Conservation (phyloP, 2,797 vertebrate species). For the Oreonectes daqikongensis region DNA sequence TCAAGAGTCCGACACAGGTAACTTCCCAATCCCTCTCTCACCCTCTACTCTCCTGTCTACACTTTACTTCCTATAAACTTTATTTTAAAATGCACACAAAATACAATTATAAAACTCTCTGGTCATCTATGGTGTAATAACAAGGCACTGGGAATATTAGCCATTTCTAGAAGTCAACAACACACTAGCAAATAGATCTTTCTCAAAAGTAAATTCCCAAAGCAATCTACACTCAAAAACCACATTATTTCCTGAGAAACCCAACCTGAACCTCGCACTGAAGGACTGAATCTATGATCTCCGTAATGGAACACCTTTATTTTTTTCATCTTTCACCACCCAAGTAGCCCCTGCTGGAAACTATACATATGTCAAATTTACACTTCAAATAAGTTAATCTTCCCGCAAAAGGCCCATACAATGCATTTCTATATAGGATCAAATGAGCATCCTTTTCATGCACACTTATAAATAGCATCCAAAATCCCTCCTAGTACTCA, state of each 20-base stretch:
- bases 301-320: slow-evolving; percentile 8
- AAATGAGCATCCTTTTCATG: slow-evolving; percentile 23
- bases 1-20: neutral
- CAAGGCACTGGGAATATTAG: neutral
- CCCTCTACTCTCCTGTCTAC: too few species aligned
- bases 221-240: slow-evolving; percentile 8
- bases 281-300: slow-evolving; percentile 1
- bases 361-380: slow-evolving; percentile 1
- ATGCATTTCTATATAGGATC: neutral
- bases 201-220: neutral
- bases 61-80: too few species aligned
- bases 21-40: too few species aligned
- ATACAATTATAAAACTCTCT: neutral
- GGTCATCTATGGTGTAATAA: neutral
- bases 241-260: neutral
- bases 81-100: too few species aligned
- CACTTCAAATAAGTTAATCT: slow-evolving; percentile 3
- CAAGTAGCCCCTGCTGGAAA: neutral
- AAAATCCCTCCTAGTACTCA: slow-evolving; percentile 31
- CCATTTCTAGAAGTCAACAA: neutral
- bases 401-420: neutral
- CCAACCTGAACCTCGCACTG: neutral
- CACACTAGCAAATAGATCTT: neutral
- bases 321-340: slow-evolving; percentile 17
- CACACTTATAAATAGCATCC: slow-evolving; percentile 35